phyloP scores from a whole-genome alignment of 2,888 invertebrate genomes.

The Drosophila mulleri region DNA sequence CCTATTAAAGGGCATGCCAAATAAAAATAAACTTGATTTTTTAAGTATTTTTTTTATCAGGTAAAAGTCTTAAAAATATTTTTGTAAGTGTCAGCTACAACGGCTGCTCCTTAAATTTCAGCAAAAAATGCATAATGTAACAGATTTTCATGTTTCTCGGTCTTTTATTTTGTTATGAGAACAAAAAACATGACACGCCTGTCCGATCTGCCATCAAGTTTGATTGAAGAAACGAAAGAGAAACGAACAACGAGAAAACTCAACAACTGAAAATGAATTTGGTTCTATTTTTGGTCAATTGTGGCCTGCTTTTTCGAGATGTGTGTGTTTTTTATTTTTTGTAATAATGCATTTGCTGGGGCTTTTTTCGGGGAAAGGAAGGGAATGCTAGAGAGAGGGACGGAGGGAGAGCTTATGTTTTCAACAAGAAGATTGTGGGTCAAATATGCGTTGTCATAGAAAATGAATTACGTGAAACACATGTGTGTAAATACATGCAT shows the following conservation, averaged over 20 bases:
- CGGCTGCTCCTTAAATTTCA: conserved; percentile 51
- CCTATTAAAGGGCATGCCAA: not conserved
- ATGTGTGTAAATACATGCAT: conserved; percentile 15
- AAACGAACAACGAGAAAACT: conserved; percentile 3
- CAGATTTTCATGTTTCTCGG: conserved; percentile 19
- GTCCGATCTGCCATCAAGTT: not conserved
- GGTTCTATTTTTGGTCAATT: conserved; percentile 58
- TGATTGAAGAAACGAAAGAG: conserved; percentile 4
- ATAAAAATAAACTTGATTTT: not conserved
- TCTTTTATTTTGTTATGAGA: conserved; percentile 13
- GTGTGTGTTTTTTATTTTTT: conserved; percentile 8
- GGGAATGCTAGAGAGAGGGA: not conserved
- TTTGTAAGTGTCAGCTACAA: conserved; percentile 16
- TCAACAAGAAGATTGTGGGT: conserved; percentile 67
- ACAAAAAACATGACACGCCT: conserved; percentile 44
- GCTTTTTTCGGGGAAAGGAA: not conserved
- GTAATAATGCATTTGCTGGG: conserved; percentile 26
- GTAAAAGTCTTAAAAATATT: not conserved
- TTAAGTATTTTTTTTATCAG: too few species aligned
- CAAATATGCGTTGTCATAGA: conserved; percentile 52
- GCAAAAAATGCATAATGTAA: conserved; percentile 25
- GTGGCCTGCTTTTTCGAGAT: conserved; percentile 55
- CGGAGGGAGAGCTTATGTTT: conserved; percentile 26
- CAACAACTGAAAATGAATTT: conserved; percentile 30
- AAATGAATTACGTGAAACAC: conserved; percentile 22